Evolutionary conservation across 2,797 vertebrate species (phyloP).

Genomic region (Chloroceryle inda): DNA sequence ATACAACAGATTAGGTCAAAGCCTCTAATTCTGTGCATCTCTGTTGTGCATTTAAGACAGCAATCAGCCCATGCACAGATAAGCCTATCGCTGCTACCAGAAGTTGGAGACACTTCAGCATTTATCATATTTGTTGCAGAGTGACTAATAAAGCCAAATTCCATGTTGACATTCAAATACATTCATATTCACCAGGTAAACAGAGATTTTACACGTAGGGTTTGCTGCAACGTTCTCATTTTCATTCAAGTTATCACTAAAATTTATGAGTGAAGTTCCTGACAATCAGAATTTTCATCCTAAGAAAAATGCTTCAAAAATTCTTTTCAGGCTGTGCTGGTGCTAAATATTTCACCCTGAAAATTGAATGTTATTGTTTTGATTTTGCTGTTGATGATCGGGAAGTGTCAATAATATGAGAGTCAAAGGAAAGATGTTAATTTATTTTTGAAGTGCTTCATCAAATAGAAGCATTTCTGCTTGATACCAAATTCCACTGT

Average conservation of each 20-base stretch:
- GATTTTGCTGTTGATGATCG: neutral
- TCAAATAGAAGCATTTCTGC: neutral
- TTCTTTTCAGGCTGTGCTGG: neutral
- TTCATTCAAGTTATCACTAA: neutral
- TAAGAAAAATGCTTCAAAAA: neutral
- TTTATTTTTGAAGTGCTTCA: neutral
- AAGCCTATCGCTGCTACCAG: neutral
- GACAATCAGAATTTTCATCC: neutral
- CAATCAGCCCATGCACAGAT: neutral
- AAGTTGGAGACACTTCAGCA: constrained; percentile 14
- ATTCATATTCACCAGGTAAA: neutral
- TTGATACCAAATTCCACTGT: neutral
- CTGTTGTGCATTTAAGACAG: neutral
- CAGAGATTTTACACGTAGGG: neutral
- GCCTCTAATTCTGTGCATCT: neutral
- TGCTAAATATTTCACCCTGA: neutral
- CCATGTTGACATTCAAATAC: neutral
- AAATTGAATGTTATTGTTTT: neutral
- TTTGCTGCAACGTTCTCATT: neutral
- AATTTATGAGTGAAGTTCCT: neutral
- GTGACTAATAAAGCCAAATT: constrained; percentile 36
- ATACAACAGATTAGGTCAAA: constrained; percentile 33
- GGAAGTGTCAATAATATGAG: neutral
- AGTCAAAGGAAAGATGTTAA: neutral
- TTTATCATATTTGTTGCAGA: neutral